Percentiles rank a stretch among this genome's conserved stretches.
phyloP scores from a whole-genome alignment of 2,888 invertebrate species.

The Melitaea athalia region DNA sequence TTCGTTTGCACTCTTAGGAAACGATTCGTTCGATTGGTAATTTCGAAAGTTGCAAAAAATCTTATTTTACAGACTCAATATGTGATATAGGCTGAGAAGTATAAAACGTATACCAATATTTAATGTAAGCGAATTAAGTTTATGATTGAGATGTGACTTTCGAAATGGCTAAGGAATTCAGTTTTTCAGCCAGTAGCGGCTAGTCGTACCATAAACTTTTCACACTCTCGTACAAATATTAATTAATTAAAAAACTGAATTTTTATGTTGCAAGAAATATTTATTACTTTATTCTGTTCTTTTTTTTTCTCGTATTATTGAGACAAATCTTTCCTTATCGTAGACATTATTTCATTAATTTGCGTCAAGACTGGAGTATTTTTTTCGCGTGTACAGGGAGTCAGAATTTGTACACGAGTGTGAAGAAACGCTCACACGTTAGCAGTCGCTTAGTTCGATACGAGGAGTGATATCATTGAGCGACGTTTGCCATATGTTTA shows the following conservation, averaged over 20 bases:
- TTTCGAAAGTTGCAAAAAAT: constrained; percentile 22
- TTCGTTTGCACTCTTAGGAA: constrained; percentile 14
- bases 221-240: constrained; percentile 31
- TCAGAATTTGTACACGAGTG: constrained; percentile 29
- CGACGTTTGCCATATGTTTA: constrained; percentile 78
- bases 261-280: constrained; percentile 8
- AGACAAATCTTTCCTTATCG: background rate
- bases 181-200: constrained; percentile 29
- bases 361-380: constrained; percentile 16
- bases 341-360: background rate
- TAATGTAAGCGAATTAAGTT: constrained; percentile 16
- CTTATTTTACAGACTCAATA: constrained; percentile 22
- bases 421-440: constrained; percentile 23
- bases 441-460: constrained; percentile 32
- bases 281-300: background rate
- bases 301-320: background rate
- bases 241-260: background rate
- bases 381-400: background rate
- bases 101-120: constrained; percentile 18
- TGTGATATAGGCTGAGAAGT: constrained; percentile 30
- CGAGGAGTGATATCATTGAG: constrained; percentile 45
- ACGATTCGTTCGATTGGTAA: constrained; percentile 7
- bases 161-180: constrained; percentile 12
- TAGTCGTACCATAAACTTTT: constrained; percentile 21
- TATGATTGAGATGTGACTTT: constrained; percentile 24